phyloP scores from a whole-genome alignment of 2,888 invertebrate genomes.

The Apamea crenata region DNA sequence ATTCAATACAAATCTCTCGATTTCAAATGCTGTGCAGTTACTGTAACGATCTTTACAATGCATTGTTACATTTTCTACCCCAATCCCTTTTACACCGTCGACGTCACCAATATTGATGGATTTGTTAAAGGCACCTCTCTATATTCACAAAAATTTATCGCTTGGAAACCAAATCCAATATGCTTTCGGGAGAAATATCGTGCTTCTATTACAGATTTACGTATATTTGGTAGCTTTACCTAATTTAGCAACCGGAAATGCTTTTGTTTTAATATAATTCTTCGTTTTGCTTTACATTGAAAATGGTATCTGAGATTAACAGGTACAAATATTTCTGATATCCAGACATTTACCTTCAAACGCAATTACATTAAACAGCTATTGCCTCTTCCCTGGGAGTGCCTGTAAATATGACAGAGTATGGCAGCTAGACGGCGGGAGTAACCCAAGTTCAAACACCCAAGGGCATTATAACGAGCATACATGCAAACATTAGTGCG shows the following conservation, averaged over 20 bases:
- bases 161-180: slow-evolving; percentile 54
- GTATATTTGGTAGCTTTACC: slow-evolving; percentile 24
- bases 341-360: slow-evolving; percentile 9
- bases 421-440: slow-evolving; percentile 34
- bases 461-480: slow-evolving; percentile 53
- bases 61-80: slow-evolving; percentile 25
- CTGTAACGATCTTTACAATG: slow-evolving; percentile 21
- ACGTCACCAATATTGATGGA: slow-evolving; percentile 61
- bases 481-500: slow-evolving; percentile 48
- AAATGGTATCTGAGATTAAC: background rate
- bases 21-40: slow-evolving; percentile 9
- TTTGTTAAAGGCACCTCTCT: slow-evolving; percentile 61
- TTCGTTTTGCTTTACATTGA: background rate
- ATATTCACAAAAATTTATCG: slow-evolving; percentile 59
- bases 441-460: slow-evolving; percentile 52
- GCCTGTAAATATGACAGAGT: slow-evolving; percentile 43
- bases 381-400: slow-evolving; percentile 1
- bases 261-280: background rate
- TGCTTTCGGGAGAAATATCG: slow-evolving; percentile 40
- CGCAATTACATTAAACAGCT: slow-evolving; percentile 10
- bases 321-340: background rate
- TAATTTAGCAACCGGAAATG: slow-evolving; percentile 21
- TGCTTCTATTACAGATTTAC: slow-evolving; percentile 43
- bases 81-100: slow-evolving; percentile 9
- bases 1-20: background rate